A percentile compares a stretch with the other conserved stretches of the same genome.
Evolutionary conservation across 1,140 invertebrate species (phyloP).

Genomic region (Drosophila seguyi): DNA sequence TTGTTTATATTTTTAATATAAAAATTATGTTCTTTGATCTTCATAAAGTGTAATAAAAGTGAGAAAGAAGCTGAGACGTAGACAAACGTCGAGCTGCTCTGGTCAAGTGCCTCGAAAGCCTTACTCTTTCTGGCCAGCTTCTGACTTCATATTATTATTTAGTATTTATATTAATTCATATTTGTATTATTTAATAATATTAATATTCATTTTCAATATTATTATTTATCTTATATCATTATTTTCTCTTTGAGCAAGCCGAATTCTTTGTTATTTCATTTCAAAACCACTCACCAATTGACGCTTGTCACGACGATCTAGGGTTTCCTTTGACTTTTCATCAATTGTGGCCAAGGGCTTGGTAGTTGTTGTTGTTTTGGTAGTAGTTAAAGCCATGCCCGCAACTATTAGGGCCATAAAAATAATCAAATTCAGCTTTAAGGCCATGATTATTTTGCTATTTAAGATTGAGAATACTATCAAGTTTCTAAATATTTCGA

Average conservation of each 20-base stretch:
- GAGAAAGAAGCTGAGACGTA: too few species aligned
- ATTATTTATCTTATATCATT: background rate
- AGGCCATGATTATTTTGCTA: conserved; percentile 41
- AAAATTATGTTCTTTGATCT: background rate
- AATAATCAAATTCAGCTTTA: conserved; percentile 43
- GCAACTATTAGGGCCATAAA: conserved; percentile 26
- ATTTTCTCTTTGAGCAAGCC: background rate
- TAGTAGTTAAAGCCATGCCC: background rate
- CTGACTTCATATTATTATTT: too few species aligned
- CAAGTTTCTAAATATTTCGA: background rate
- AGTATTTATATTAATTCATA: too few species aligned
- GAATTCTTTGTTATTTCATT: background rate
- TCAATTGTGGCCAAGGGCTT: background rate
- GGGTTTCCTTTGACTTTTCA: background rate
- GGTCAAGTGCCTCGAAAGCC: background rate
- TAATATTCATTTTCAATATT: too few species aligned
- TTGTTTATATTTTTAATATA: background rate
- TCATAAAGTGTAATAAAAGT: background rate
- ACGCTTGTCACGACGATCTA: conserved; percentile 53
- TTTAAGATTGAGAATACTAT: background rate
- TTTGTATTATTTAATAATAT: too few species aligned
- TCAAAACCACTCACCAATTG: conserved; percentile 53
- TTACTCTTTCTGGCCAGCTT: too few species aligned
- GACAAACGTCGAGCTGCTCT: too few species aligned
- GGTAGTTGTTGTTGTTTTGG: conserved; percentile 19